Evolutionary conservation across 2,797 vertebrate species (phyloP).

Genomic region (Enteromius argenteus): DNA sequence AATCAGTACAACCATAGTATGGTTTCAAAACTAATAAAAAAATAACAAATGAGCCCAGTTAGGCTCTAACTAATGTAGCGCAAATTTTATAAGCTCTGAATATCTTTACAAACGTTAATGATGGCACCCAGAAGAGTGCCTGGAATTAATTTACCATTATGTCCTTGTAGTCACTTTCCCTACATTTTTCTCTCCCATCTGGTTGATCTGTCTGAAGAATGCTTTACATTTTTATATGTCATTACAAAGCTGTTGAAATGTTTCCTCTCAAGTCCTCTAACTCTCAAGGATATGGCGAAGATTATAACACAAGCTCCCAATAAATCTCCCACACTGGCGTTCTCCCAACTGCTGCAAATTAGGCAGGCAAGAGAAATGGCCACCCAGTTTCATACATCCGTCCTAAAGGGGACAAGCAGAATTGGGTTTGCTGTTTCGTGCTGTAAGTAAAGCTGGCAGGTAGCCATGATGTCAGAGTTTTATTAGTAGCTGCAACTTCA

Average conservation of each 20-base stretch:
- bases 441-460: slow-evolving; percentile 54
- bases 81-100: background rate
- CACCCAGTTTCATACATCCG: slow-evolving; percentile 48
- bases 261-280: slow-evolving; percentile 44
- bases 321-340: slow-evolving; percentile 58
- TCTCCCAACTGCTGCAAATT: slow-evolving; percentile 63
- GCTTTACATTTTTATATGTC: slow-evolving; percentile 48
- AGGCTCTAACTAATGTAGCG: background rate
- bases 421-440: slow-evolving; percentile 62
- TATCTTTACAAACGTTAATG: slow-evolving; percentile 12
- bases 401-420: slow-evolving; percentile 56
- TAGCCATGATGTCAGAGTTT: slow-evolving; percentile 28
- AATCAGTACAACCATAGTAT: background rate
- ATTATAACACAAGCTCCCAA: slow-evolving; percentile 62
- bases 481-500: slow-evolving; percentile 57
- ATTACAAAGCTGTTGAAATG: slow-evolving; percentile 55
- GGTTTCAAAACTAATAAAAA: background rate
- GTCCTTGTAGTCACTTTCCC: slow-evolving; percentile 19
- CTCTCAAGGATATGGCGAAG: slow-evolving; percentile 61
- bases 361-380: slow-evolving; percentile 50
- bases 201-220: slow-evolving; percentile 21
- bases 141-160: slow-evolving; percentile 43
- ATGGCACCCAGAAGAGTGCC: slow-evolving; percentile 14
- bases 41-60: background rate
- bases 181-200: slow-evolving; percentile 19